Conservation (phyloP, 2,113 vertebrate species). For the Bos javanicus region DNA sequence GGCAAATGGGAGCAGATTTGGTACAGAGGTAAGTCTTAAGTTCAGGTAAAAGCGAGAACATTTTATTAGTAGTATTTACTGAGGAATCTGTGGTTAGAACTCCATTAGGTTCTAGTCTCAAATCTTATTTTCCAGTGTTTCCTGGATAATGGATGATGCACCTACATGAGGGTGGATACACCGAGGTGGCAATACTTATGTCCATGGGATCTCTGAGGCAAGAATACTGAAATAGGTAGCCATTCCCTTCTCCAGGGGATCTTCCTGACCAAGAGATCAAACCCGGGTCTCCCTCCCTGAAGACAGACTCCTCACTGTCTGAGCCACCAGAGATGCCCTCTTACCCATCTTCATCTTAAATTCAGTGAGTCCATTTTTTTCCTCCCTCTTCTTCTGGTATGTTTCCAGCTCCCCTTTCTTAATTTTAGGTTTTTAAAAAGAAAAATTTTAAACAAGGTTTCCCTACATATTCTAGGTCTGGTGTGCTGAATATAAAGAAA, state of each 20-base stretch:
- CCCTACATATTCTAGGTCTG: not conserved
- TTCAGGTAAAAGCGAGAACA: not conserved
- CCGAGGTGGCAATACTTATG: not conserved
- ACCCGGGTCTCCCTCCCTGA: rapidly evolving
- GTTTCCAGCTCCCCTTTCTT: not conserved
- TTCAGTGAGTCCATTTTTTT: not conserved
- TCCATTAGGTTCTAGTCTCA: not conserved
- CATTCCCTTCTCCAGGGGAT: not conserved
- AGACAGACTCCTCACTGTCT: not conserved
- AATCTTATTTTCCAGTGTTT: rapidly evolving
- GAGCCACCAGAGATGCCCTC: not conserved
- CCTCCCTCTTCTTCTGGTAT: not conserved
- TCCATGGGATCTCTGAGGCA: not conserved
- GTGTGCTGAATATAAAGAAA: not conserved
- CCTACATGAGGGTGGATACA: rapidly evolving
- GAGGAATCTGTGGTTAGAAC: not conserved
- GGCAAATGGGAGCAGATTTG: not conserved
- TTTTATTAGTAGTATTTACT: not conserved
- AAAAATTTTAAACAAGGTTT: not conserved
- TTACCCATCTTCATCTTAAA: not conserved
- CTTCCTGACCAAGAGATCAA: not conserved
- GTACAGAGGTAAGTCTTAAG: not conserved
- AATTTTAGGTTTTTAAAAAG: not conserved
- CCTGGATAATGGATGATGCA: rapidly evolving
- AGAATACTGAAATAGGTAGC: not conserved